These are phyloP conservation scores for Lordiphosa mommai DNA, from an alignment of 1,140 invertebrate genomes.

Conservation along the genomic window DNA sequence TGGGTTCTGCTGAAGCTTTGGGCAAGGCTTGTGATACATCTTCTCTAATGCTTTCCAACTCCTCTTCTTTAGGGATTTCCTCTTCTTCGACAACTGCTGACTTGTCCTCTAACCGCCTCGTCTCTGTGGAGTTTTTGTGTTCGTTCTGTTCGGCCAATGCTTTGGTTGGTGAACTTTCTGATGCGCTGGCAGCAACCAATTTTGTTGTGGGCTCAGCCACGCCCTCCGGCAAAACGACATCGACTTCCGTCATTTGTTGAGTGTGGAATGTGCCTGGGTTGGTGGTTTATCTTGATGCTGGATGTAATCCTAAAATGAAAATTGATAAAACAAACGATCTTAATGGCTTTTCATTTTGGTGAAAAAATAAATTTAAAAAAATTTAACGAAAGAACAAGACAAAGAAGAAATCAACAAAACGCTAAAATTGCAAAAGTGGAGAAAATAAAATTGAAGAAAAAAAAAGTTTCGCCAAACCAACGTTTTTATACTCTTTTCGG, in stretches of 20 bases:
- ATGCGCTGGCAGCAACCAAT: slow-evolving; percentile 42
- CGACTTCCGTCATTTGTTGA: slow-evolving; percentile 78
- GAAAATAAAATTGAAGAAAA: slow-evolving; percentile 48
- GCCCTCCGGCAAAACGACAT: slow-evolving; percentile 77
- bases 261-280: slow-evolving; percentile 58
- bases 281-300: slow-evolving; percentile 21
- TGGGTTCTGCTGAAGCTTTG: slow-evolving; percentile 19
- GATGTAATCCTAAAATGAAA: not conserved
- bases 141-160: slow-evolving; percentile 8
- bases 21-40: slow-evolving; percentile 31
- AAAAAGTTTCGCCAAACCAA: not conserved
- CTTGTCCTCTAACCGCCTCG: not conserved
- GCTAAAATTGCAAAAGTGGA: slow-evolving; percentile 28
- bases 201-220: slow-evolving; percentile 66
- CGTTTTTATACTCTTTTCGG: no score
- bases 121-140: slow-evolving; percentile 4
- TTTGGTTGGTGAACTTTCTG: slow-evolving; percentile 22
- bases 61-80: slow-evolving; percentile 4
- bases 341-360: no score
- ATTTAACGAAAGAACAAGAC: slow-evolving; percentile 38
- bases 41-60: slow-evolving; percentile 14
- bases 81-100: slow-evolving; percentile 4
- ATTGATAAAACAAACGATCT: slow-evolving; percentile 8
- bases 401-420: slow-evolving; percentile 41
- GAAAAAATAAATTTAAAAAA: no score